Evolutionary conservation across 23 tunicate species (phyloP).

Genomic region (Halocynthia roretzi): DNA sequence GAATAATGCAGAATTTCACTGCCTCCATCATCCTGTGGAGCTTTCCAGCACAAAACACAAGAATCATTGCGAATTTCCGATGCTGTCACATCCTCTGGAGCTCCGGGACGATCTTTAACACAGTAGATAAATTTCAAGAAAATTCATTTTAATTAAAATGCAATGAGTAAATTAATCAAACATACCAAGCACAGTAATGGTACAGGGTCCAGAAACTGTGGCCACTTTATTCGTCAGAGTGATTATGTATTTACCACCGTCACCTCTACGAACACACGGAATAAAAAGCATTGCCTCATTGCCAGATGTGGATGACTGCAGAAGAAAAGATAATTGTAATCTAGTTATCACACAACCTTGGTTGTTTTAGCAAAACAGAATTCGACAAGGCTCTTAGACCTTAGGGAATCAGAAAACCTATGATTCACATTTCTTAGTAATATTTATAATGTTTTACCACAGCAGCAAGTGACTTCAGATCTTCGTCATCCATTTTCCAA

Average conservation of each 20-base stretch:
- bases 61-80: conserved; percentile 21
- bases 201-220: conserved; percentile 6
- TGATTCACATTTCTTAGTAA: not conserved
- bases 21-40: conserved; percentile 29
- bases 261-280: not conserved
- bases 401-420: not conserved
- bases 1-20: conserved; percentile 12
- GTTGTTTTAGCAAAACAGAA: not conserved
- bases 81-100: conserved; percentile 14
- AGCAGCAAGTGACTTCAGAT: not conserved
- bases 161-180: not conserved
- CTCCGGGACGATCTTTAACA: conserved; percentile 22
- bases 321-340: not conserved
- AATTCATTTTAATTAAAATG: not conserved
- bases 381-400: not conserved
- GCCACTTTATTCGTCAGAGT: conserved; percentile 9
- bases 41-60: conserved; percentile 22
- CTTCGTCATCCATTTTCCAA: conserved; percentile 21
- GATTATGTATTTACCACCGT: conserved; percentile 17
- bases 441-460: not conserved
- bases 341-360: not conserved
- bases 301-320: conserved; percentile 15
- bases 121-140: too few species aligned
- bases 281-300: conserved; percentile 16
- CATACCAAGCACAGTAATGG: conserved; percentile 18